phyloP scores from a whole-genome alignment of 2,797 vertebrate genomes.

The Labroides dimidiatus region DNA sequence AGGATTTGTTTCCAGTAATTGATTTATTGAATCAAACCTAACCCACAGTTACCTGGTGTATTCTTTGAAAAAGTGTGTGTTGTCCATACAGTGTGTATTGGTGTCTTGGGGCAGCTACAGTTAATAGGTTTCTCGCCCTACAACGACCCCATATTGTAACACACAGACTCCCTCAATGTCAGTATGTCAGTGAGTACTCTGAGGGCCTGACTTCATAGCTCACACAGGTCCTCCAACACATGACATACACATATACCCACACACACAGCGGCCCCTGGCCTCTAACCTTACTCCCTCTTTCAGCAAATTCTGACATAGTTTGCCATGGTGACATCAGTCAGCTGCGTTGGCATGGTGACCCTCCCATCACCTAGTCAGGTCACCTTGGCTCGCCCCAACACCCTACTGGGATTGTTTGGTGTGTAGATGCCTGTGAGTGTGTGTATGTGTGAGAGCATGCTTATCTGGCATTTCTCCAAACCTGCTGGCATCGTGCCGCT shows the following conservation, averaged over 20 bases:
- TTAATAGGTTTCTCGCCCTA: conserved; percentile 71
- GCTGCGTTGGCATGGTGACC: conserved; percentile 74
- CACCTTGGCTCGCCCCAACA: conserved; percentile 66
- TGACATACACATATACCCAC: conserved; percentile 8
- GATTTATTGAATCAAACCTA: conserved; percentile 1
- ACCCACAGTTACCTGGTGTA: background rate
- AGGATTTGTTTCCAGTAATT: background rate
- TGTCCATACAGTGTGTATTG: background rate
- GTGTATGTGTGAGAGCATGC: conserved; percentile 11
- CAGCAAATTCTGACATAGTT: conserved; percentile 53
- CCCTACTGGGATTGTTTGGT: conserved; percentile 39
- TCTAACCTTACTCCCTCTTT: conserved; percentile 14
- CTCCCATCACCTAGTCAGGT: conserved; percentile 66
- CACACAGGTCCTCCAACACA: conserved; percentile 32
- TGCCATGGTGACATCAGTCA: conserved; percentile 65
- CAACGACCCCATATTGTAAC: conserved; percentile 63
- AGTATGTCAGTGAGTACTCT: conserved; percentile 65
- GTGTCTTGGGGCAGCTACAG: conserved; percentile 11
- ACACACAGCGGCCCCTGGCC: conserved; percentile 17
- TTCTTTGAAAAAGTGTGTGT: conserved; percentile 2
- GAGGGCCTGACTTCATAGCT: conserved; percentile 59
- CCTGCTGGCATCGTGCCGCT: conserved; percentile 53
- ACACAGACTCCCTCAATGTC: conserved; percentile 69
- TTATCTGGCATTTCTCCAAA: conserved; percentile 63
- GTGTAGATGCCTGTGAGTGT: conserved; percentile 16